Evolutionary conservation across 2,797 vertebrate genomes (phyloP).

Genomic region (Knipowitschia caucasica): DNA sequence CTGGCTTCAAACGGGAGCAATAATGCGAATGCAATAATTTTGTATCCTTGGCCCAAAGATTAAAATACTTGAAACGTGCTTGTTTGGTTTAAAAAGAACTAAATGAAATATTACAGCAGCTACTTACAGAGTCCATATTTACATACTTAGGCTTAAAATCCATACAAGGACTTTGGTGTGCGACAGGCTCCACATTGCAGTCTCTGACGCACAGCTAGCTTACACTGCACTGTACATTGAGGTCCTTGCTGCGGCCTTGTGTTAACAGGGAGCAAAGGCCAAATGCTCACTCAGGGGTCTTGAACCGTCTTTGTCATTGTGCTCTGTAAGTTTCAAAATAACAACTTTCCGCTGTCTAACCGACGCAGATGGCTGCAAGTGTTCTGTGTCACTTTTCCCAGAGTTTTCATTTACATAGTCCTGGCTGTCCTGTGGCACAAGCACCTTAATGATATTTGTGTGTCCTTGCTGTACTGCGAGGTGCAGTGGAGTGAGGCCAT

Average conservation of each 20-base stretch:
- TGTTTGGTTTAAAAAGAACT: conserved; percentile 32
- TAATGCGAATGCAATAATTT: background rate
- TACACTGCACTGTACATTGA: conserved; percentile 13
- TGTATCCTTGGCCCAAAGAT: conserved; percentile 9
- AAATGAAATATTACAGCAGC: conserved; percentile 40
- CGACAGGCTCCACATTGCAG: conserved; percentile 25
- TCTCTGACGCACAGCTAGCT: conserved; percentile 20
- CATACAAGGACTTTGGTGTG: conserved; percentile 26
- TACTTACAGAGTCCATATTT: conserved; percentile 73
- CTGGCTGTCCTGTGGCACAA: conserved; percentile 66
- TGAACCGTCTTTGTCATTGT: conserved; percentile 43
- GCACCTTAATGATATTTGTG: conserved; percentile 71
- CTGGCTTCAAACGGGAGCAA: conserved; percentile 26
- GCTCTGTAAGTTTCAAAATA: conserved; percentile 77
- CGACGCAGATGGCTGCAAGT: conserved; percentile 3
- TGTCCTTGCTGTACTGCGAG: conserved; percentile 79
- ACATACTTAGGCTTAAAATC: conserved; percentile 47
- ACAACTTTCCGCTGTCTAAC: conserved; percentile 68
- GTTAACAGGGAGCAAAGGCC: conserved; percentile 61
- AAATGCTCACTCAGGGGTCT: conserved; percentile 35
- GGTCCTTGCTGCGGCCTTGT: conserved; percentile 10
- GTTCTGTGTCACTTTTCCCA: conserved; percentile 44
- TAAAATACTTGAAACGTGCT: conserved; percentile 16
- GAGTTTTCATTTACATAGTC: conserved; percentile 31
- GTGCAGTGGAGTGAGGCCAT: conserved; percentile 80